Evolutionary conservation across 2,113 vertebrate genomes (phyloP).

Genomic region (Thalassoma bifasciatum): DNA sequence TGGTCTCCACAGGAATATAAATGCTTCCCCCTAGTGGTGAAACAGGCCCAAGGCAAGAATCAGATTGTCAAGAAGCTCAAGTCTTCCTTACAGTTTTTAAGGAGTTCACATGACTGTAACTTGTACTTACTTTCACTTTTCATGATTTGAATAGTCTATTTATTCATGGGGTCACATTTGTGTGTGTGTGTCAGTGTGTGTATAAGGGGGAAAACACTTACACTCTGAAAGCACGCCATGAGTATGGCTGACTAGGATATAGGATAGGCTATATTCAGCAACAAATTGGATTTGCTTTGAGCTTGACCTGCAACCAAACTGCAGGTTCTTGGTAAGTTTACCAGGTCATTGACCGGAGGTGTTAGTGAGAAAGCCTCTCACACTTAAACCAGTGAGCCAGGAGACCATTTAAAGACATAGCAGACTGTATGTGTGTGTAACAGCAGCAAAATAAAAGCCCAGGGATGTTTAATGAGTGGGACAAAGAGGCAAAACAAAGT

Average conservation of each 20-base stretch:
- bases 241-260: constrained; percentile 13
- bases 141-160: no score
- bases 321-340: constrained; percentile 67
- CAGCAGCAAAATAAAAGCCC: not conserved
- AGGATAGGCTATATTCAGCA: constrained; percentile 58
- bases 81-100: not conserved
- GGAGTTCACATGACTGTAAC: not conserved
- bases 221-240: not conserved
- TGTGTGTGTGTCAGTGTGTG: no score
- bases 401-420: constrained; percentile 37
- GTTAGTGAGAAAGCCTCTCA: constrained; percentile 52
- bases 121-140: not conserved
- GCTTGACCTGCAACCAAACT: constrained; percentile 52
- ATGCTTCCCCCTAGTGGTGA: constrained; percentile 68
- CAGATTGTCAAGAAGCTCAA: not conserved
- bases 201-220: not conserved
- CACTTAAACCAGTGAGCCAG: constrained; percentile 23
- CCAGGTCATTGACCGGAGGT: constrained; percentile 67
- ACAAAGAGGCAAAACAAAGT: no score
- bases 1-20: constrained; percentile 7
- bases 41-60: not conserved
- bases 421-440: not conserved
- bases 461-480: no score
- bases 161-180: no score
- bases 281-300: constrained; percentile 68